Percentiles rank a stretch among this genome's conserved stretches.
These are phyloP conservation scores for Drosophila novamexicana DNA, from an alignment of 1,140 invertebrate species.

Conservation along the genomic window DNA sequence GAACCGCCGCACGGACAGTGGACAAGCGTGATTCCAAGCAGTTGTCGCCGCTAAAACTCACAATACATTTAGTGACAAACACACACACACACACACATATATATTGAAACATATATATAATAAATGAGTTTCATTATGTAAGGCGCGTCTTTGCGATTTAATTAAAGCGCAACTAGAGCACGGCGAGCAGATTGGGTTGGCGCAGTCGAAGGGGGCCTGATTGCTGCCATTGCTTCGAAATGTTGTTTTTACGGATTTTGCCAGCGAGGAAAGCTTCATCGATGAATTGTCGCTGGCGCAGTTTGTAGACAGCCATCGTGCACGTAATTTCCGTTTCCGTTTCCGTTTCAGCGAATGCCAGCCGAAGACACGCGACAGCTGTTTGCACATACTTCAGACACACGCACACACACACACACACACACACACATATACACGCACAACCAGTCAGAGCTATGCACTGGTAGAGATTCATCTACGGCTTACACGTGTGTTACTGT, in stretches of 20 bases:
- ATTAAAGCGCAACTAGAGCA: constrained; percentile 61
- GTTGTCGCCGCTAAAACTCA: background rate
- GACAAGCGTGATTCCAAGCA: constrained; percentile 7
- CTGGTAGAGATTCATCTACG: background rate
- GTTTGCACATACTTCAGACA: constrained; percentile 72
- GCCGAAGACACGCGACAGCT: constrained; percentile 79
- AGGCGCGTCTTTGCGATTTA: constrained; percentile 74
- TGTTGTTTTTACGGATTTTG: constrained; percentile 48
- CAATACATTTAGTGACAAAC: background rate
- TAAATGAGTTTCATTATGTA: constrained; percentile 76
- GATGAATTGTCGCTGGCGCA: constrained; percentile 67
- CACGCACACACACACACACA: background rate
- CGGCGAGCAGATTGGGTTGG: background rate
- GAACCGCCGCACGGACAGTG: constrained; percentile 2
- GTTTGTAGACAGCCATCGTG: constrained; percentile 63
- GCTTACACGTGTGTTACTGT: constrained; percentile 49
- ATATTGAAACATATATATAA: constrained; percentile 27
- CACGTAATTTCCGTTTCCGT: constrained; percentile 81
- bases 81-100: constrained; percentile 1
- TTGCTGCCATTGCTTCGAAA: constrained; percentile 25
- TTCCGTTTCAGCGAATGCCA: constrained; percentile 77
- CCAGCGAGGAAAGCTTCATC: constrained; percentile 48
- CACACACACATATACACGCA: background rate
- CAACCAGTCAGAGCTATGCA: background rate
- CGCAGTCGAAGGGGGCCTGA: constrained; percentile 1